A percentile compares a stretch with the other conserved stretches of the same genome.
phyloP scores from a whole-genome alignment of 2,888 invertebrate genomes.

The Seladonia tumulorum region DNA sequence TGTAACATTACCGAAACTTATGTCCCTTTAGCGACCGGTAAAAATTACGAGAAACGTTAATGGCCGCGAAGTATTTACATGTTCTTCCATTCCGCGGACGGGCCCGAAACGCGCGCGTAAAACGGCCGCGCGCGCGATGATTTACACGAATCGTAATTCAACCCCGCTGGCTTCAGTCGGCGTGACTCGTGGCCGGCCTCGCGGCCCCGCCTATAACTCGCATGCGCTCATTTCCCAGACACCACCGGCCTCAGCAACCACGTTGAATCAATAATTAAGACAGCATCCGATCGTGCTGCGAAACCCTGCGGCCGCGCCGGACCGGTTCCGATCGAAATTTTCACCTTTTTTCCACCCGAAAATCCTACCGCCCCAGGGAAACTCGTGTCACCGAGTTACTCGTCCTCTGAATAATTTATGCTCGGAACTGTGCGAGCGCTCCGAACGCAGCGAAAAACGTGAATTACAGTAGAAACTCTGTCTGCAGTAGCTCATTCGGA shows the following conservation, averaged over 20 bases:
- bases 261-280: slow-evolving; percentile 68
- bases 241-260: slow-evolving; percentile 58
- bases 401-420: background rate
- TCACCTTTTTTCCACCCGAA: background rate
- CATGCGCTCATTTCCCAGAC: slow-evolving; percentile 69
- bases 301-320: background rate
- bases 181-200: slow-evolving; percentile 56
- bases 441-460: background rate
- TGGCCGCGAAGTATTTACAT: slow-evolving; percentile 56
- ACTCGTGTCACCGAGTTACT: background rate
- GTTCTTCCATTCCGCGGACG: slow-evolving; percentile 33
- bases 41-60: slow-evolving; percentile 56
- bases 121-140: slow-evolving; percentile 47
- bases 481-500: background rate
- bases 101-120: slow-evolving; percentile 38
- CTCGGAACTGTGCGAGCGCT: background rate
- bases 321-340: background rate
- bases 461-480: background rate
- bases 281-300: slow-evolving; percentile 55
- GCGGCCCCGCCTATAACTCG: slow-evolving; percentile 68
- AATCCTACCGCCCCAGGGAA: background rate
- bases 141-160: slow-evolving; percentile 62
- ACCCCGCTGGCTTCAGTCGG: slow-evolving; percentile 55
- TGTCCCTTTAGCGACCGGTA: slow-evolving; percentile 45
- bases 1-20: slow-evolving; percentile 58